Percentiles rank a stretch among this genome's conserved stretches.
Conservation (phyloP, 2,797 vertebrate genomes). For the Basileuterus tristriatus region DNA sequence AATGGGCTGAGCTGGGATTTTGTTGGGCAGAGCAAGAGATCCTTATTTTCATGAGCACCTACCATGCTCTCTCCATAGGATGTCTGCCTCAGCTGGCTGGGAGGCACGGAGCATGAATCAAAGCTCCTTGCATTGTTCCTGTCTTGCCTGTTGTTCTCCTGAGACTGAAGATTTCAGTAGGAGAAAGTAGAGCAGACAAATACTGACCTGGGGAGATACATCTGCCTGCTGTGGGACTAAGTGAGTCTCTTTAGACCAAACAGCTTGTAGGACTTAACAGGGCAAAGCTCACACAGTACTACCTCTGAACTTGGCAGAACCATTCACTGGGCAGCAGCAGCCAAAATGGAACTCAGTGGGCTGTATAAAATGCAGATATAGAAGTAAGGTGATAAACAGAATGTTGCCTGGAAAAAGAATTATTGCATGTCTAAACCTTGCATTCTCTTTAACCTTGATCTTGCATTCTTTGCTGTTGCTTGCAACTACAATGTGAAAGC, state of each 20-base stretch:
- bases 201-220: neutral
- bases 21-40: neutral
- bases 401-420: neutral
- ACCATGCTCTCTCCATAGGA: neutral
- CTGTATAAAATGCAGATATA: neutral
- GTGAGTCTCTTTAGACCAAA: neutral
- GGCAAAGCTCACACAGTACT: neutral
- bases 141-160: neutral
- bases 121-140: neutral
- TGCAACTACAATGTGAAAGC: neutral
- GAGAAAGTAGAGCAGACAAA: neutral
- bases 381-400: neutral
- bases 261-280: neutral
- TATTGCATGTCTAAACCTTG: neutral
- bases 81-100: neutral
- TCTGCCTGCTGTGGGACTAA: neutral
- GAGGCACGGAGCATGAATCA: neutral
- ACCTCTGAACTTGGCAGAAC: neutral
- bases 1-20: neutral
- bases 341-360: neutral
- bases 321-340: neutral
- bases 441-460: conserved; percentile 4
- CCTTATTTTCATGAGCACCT: neutral
- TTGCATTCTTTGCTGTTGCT: neutral
- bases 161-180: neutral